phyloP scores from a whole-genome alignment of 2,888 invertebrate species.

The Eristalinus aeneus region DNA sequence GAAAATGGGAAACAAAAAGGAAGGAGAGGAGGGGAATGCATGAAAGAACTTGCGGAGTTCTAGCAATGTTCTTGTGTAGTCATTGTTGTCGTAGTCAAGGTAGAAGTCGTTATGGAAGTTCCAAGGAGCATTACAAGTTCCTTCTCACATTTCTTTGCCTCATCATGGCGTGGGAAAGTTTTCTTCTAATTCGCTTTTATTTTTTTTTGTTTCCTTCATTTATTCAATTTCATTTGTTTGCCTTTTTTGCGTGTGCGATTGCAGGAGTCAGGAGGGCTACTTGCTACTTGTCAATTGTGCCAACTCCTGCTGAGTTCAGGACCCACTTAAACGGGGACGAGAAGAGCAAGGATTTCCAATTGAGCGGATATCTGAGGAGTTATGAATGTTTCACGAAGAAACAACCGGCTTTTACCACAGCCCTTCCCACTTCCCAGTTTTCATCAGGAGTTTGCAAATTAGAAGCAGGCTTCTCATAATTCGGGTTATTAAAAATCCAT shows the following conservation, averaged over 20 bases:
- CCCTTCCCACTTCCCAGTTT: background rate
- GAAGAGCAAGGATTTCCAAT: conserved; percentile 25
- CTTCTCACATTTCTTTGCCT: conserved; percentile 9
- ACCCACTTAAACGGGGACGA: background rate
- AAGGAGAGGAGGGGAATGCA: conserved; percentile 15
- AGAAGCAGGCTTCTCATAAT: conserved; percentile 10
- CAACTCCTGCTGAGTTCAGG: conserved; percentile 11
- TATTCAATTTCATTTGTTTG: conserved; percentile 41
- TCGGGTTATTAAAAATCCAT: conserved; percentile 46
- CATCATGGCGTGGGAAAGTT: conserved; percentile 14
- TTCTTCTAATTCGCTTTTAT: conserved; percentile 1
- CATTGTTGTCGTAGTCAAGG: conserved; percentile 59
- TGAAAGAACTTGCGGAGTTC: conserved; percentile 34
- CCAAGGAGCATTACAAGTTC: conserved; percentile 43
- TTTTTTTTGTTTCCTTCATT: conserved; percentile 4
- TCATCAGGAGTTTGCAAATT: conserved; percentile 16
- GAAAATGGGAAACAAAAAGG: background rate
- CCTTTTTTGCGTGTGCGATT: conserved; percentile 1
- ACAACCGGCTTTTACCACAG: background rate
- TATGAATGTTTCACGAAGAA: background rate
- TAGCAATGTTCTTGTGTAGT: conserved; percentile 32
- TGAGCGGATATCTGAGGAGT: background rate
- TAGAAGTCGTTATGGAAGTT: conserved; percentile 57
- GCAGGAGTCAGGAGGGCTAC: conserved; percentile 18
- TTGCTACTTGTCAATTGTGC: conserved; percentile 28